Percentiles rank a stretch among this genome's conserved stretches.
These are phyloP conservation scores for Cheirogaleus major DNA, from an alignment of 2,797 vertebrate species.

Conservation along the genomic window DNA sequence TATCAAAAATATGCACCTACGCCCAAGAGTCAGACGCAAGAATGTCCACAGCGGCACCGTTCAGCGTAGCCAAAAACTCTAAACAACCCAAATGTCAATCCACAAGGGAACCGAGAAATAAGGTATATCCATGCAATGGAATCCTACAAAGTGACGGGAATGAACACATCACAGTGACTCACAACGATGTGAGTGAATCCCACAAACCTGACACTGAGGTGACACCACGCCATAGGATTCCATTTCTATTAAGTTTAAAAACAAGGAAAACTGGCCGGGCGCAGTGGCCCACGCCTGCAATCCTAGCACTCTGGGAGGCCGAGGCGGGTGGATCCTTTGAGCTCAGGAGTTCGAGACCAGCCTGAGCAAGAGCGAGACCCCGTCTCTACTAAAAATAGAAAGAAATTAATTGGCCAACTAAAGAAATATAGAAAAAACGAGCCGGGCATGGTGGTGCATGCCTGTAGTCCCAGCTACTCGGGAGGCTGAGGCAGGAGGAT, in stretches of 20 bases:
- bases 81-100: background rate
- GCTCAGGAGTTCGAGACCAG: too few relatives aligned
- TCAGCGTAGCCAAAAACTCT: background rate
- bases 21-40: background rate
- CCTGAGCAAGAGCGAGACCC: too few relatives aligned
- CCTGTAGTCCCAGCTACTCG: too few relatives aligned
- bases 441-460: too few relatives aligned
- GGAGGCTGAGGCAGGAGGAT: too few relatives aligned
- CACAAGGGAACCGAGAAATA: background rate
- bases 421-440: too few relatives aligned
- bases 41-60: background rate
- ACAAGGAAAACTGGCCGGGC: too few relatives aligned
- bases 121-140: background rate
- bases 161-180: background rate
- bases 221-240: accelerated
- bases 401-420: too few relatives aligned
- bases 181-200: accelerated
- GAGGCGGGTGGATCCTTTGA: too few relatives aligned
- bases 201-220: background rate
- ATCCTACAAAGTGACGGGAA: background rate
- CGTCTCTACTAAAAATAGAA: too few relatives aligned
- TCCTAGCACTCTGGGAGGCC: too few relatives aligned
- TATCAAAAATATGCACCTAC: background rate
- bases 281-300: too few relatives aligned
- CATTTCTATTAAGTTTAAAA: background rate